Evolutionary conservation across 2,888 invertebrate species (phyloP), one percentile per base, ranked within the genome.

Genomic region (Fabriciana adippe): DNA sequence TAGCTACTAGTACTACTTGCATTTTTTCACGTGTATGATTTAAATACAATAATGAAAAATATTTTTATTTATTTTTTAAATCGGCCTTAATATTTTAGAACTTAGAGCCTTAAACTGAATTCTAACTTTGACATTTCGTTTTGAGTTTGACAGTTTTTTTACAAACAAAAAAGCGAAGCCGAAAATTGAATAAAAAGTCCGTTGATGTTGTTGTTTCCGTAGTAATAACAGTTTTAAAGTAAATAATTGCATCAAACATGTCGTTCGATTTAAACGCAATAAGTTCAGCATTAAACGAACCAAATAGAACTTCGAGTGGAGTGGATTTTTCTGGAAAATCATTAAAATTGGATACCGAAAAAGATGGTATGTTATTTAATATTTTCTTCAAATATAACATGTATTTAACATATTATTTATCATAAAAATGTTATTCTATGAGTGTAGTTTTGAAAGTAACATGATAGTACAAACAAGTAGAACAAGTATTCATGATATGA

Each of bases 251-350:
- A 67, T 82, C 74, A 80, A 94, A 94, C 93, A 77, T 90, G 73
- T 76, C 89, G 56, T 93, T 94, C 73, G 93, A 94, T 84, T 86
- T 95, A 55, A 93, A 93, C 68, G 92, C 94, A n/a, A 87, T 95
- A 56, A 88, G 84, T 64, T 79, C 85, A 59, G 93, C 92, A 21
- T 79, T 94, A 51, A 84, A 86, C 76, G 89, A 86, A 64, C 84
- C 93, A 2, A 88, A 82, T 65, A 87, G 89, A 66, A 82, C 86
- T 13, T 81, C 81, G 21, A 91, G 81, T 76, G 97, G 97, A 60
- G 95, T 98, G 16, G 96, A 96, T 79, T 98, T 98, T 85, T 95
- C 96, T 70, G 97, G 96, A 66, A 95, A 94, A 88, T 95, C 95
- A 0, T 85, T 97, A 62, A 97, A 97, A 88, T 93, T 98, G 77